Conservation (phyloP, 2,888 invertebrate genomes). For the Brachyptera putata region DNA sequence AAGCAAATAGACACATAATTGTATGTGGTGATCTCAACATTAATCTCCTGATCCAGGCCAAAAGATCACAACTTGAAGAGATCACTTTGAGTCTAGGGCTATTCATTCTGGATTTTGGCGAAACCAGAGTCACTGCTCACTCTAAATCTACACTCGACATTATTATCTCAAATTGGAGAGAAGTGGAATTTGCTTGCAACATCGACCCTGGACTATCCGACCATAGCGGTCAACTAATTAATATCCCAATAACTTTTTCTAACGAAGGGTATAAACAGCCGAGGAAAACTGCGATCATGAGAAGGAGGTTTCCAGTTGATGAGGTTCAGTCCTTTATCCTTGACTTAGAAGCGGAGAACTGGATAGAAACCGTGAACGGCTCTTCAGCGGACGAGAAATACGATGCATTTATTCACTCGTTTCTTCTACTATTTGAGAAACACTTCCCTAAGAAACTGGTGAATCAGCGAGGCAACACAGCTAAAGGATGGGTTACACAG, state of each 20-base stretch:
- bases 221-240: not conserved
- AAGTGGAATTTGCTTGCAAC: not conserved
- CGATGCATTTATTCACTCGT: not conserved
- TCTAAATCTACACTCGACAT: not conserved
- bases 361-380: not conserved
- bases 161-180: not conserved
- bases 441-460: not conserved
- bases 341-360: not conserved
- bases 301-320: not conserved
- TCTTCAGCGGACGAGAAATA: not conserved
- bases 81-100: too few species aligned
- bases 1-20: not conserved
- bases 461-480: not conserved
- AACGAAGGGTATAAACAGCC: not conserved
- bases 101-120: too few species aligned
- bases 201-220: constrained; percentile 8
- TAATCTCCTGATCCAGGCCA: not conserved
- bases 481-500: constrained; percentile 9
- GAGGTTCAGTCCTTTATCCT: not conserved
- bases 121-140: not conserved
- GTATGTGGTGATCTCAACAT: not conserved
- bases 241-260: not conserved
- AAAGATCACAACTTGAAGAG: not conserved
- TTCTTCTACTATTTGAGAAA: not conserved
- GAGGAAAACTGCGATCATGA: not conserved